phyloP scores from a whole-genome alignment of 1,140 invertebrate species.

The Tetramorium alpestre region DNA sequence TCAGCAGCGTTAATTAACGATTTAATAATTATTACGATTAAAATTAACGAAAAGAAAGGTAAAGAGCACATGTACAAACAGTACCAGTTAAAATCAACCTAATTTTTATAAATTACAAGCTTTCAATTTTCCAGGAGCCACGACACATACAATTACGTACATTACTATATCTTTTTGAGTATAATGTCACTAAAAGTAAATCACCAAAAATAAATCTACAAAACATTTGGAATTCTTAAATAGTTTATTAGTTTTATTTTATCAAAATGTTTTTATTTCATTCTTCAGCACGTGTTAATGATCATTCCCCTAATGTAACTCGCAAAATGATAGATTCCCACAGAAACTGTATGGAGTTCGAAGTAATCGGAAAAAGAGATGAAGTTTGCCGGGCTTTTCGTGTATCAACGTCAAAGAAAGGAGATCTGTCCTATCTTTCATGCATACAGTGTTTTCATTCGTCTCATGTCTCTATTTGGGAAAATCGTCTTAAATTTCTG shows the following conservation, averaged over 20 bases:
- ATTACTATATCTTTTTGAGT: neutral
- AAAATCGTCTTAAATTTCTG: conserved; percentile 38
- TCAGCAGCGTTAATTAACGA: neutral
- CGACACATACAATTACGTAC: neutral
- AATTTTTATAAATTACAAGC: conserved; percentile 30
- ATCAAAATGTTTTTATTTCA: conserved; percentile 81
- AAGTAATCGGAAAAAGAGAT: conserved; percentile 57
- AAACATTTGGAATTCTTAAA: conserved; percentile 77
- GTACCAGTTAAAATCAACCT: neutral
- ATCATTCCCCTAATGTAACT: conserved; percentile 70
- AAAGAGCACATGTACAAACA: neutral
- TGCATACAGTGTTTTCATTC: conserved; percentile 44
- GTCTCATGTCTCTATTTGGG: conserved; percentile 62
- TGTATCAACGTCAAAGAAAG: conserved; percentile 71
- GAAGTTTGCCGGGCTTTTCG: conserved; percentile 38
- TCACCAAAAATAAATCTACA: conserved; percentile 67
- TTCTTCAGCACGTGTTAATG: conserved; percentile 69
- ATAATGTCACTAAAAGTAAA: conserved; percentile 56
- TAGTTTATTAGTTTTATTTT: conserved; percentile 81
- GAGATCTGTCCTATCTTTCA: conserved; percentile 67
- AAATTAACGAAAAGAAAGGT: neutral
- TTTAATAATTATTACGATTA: neutral
- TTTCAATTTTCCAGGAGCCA: neutral
- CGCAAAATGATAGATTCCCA: conserved; percentile 67
- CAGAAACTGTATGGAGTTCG: conserved; percentile 63